These are phyloP conservation scores for Sitobion miscanthi DNA, from an alignment of 1,140 invertebrate species.

Conservation along the genomic window DNA sequence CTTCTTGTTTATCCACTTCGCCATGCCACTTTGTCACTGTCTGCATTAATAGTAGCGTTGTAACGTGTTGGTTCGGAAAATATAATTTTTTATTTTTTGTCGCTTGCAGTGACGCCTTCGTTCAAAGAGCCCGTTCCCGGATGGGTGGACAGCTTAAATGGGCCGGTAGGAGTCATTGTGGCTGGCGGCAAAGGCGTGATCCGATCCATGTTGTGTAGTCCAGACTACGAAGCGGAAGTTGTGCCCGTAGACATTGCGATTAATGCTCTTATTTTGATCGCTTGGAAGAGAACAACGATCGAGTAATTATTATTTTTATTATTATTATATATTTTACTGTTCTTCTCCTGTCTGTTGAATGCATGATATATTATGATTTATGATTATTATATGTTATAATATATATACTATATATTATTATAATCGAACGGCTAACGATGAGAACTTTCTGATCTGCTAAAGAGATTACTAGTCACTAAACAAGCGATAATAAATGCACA, in stretches of 20 bases:
- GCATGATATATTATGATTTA: background rate
- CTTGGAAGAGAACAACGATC: slow-evolving; percentile 63
- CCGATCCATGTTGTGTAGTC: slow-evolving; percentile 66
- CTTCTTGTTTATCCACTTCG: too few species aligned
- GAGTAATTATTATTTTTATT: slow-evolving; percentile 57
- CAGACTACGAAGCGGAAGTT: slow-evolving; percentile 66
- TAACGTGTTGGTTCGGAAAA: background rate
- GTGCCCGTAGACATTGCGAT: slow-evolving; percentile 73
- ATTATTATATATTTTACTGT: background rate
- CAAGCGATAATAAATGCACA: background rate
- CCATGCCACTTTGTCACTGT: too few species aligned
- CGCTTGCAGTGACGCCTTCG: slow-evolving; percentile 62
- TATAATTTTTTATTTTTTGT: background rate
- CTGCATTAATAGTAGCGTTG: background rate
- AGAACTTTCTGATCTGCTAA: background rate
- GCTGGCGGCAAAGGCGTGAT: slow-evolving; percentile 68
- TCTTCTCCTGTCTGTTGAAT: background rate
- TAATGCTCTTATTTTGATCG: slow-evolving; percentile 69
- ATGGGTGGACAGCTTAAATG: slow-evolving; percentile 77
- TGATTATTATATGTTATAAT: background rate
- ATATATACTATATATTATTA: background rate
- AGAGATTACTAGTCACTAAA: background rate
- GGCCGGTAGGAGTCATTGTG: slow-evolving; percentile 67
- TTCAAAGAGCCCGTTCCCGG: slow-evolving; percentile 64
- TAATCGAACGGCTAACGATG: background rate